These are phyloP conservation scores for Leptopilina syphax DNA, from an alignment of 2,888 invertebrate species.

Conservation along the genomic window DNA sequence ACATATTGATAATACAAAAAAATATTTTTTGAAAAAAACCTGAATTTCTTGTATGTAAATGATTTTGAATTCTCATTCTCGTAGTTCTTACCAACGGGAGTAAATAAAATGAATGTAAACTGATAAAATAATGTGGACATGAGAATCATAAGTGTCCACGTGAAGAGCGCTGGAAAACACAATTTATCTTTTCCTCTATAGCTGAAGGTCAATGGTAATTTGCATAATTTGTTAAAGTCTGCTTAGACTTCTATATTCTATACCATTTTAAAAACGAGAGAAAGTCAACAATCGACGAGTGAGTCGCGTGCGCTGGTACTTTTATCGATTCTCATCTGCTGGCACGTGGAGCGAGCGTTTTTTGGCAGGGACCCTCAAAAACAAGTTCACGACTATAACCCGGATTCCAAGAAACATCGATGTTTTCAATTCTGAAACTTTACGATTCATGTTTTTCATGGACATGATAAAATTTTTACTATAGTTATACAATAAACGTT, in stretches of 20 bases:
- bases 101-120: no score
- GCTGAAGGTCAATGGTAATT: neutral
- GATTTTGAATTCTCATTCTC: no score
- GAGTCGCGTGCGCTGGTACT: neutral
- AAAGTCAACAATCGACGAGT: neutral
- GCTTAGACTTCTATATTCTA: no score
- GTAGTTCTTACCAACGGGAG: no score
- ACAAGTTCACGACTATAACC: slow-evolving; percentile 11
- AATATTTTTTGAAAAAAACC: no score
- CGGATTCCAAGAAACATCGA: neutral
- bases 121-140: no score
- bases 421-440: neutral
- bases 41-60: no score
- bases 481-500: no score
- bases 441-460: no score
- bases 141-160: neutral
- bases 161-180: neutral
- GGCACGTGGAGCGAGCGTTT: neutral
- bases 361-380: neutral
- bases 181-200: neutral
- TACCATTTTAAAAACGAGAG: neutral
- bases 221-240: slow-evolving; percentile 1
- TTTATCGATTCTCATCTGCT: neutral
- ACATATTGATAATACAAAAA: no score
- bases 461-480: no score